Evolutionary conservation across 2,797 vertebrate genomes (phyloP), one percentile per base, ranked within the genome.

Genomic region (Sorex maritimensis): DNA sequence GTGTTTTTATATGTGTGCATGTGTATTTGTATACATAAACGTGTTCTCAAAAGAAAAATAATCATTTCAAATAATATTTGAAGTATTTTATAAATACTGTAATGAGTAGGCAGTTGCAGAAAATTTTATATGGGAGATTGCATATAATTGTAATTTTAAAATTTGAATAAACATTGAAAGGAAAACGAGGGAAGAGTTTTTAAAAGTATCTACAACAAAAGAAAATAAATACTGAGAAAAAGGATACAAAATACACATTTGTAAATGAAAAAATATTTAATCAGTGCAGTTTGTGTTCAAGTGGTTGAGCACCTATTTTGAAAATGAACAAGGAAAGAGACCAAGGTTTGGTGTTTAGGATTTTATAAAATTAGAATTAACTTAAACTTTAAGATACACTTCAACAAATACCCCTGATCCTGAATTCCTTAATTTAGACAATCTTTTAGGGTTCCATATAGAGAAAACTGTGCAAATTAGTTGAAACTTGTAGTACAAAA

Each of bases 21-120:
- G 28, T 6, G 1, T 61, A 13, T 41, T 6, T 79, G 14, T 13
- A 1, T 23, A 0, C 41, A 4, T 21, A 1, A 61, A 28, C 34
- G 8, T 58, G 5, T 28, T 28, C 14, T 46, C 19, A 73, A 83
- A 11, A 79, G 8, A 61, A 90, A 85, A 92, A 24, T 79, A 80
- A 81, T 26, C 17, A 13, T 46, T 34, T 67, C 46, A 41, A 12
- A 1, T 75, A 21, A 24, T 86, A 58, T 6, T 80, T 58, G 52
- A 81, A 89, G 38, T 6, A 85, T 81, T 86, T 90, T 81, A 1
- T 44, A 79, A 90, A 73, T 78, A 84, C 30, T 88, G 0, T 90
- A 52, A 72, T 34, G 1, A 2, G 34, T 67, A 77, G 10, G 30
- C 23, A 80, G 26, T 80, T 74, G 67, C 10, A 63, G 23, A 58